phyloP scores from a whole-genome alignment of 1,140 invertebrate species.

The Sinella curviseta region DNA sequence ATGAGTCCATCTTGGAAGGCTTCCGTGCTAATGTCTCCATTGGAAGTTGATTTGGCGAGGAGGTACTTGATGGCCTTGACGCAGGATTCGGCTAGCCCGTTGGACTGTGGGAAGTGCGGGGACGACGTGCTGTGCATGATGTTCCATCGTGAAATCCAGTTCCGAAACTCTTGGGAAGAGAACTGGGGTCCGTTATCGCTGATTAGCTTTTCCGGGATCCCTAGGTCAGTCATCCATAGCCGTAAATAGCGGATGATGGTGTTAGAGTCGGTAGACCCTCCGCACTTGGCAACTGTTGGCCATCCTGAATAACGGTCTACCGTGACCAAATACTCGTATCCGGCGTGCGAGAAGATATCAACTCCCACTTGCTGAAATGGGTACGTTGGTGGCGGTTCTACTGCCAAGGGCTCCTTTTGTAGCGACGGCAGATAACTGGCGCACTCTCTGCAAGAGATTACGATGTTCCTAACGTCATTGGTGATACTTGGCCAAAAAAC shows the following conservation, averaged over 20 bases:
- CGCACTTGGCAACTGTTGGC: neutral
- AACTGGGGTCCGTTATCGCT: constrained; percentile 55
- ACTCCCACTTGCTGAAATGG: too few relatives aligned
- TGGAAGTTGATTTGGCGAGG: neutral
- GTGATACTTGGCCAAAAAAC: neutral
- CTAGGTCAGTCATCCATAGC: constrained; percentile 28
- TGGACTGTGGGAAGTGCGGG: constrained; percentile 38
- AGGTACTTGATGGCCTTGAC: too few relatives aligned
- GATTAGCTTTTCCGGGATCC: constrained; percentile 52
- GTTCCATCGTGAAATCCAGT: constrained; percentile 54
- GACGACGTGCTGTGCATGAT: constrained; percentile 51
- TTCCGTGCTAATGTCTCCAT: neutral
- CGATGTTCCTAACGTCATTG: neutral
- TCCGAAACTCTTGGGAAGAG: constrained; percentile 52
- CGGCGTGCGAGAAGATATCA: too few relatives aligned
- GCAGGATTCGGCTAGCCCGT: too few relatives aligned
- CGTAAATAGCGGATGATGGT: neutral
- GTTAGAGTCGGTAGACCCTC: neutral
- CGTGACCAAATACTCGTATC: too few relatives aligned
- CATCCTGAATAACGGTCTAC: too few relatives aligned
- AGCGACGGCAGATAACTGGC: neutral
- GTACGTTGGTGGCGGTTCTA: neutral
- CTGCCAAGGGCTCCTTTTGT: neutral
- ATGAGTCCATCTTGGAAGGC: neutral
- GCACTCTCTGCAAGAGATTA: neutral